Conservation (phyloP, 1,140 invertebrate genomes). For the Piezodorus guildinii region DNA sequence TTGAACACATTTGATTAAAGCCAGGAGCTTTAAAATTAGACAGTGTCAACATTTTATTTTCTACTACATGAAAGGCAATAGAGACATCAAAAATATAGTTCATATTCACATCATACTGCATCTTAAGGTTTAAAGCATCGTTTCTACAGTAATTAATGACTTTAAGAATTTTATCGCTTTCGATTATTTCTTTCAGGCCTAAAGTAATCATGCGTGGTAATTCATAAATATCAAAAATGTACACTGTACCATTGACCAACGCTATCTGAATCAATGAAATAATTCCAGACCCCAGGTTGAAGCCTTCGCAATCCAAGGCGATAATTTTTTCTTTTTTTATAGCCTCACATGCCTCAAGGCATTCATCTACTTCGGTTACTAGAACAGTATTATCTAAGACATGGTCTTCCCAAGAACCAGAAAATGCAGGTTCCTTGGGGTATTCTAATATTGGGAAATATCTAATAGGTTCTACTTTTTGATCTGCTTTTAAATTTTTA, state of each 20-base stretch:
- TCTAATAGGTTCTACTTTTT: too few relatives aligned
- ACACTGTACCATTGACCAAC: neutral
- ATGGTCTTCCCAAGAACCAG: too few relatives aligned
- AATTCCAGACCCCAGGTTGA: neutral
- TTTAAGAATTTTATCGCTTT: neutral
- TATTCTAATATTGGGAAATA: too few relatives aligned
- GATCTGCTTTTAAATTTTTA: too few relatives aligned
- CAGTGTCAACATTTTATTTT: neutral
- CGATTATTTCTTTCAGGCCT: neutral
- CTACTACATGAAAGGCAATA: neutral
- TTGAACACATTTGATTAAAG: neutral
- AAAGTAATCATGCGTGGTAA: neutral
- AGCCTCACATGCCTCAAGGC: too few relatives aligned
- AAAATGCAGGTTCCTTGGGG: too few relatives aligned
- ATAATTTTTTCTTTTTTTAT: slow-evolving; percentile 2
- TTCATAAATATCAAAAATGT: slow-evolving; percentile 1
- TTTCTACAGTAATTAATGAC: neutral
- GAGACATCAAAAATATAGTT: neutral
- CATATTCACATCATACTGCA: neutral
- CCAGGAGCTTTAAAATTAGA: neutral
- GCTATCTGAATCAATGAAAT: neutral
- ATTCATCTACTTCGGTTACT: too few relatives aligned
- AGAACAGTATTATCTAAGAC: too few relatives aligned
- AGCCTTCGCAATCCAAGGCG: neutral
- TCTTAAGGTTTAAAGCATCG: neutral